These are phyloP conservation scores for Caracal caracal DNA, from an alignment of 2,113 vertebrate species.

Conservation along the genomic window DNA sequence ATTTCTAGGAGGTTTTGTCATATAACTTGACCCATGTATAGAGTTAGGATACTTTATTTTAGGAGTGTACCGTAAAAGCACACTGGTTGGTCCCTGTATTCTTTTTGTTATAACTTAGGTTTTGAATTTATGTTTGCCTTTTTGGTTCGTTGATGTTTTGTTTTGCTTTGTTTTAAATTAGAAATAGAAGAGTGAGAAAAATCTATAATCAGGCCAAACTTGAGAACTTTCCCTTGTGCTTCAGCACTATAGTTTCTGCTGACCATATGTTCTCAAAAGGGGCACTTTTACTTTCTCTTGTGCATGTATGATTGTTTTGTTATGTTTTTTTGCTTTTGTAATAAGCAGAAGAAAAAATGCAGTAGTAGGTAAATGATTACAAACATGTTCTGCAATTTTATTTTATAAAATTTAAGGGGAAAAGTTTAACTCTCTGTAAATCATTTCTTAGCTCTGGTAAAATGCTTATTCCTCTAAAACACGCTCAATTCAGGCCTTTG, in stretches of 20 bases:
- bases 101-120: slow-evolving; percentile 68
- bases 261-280: slow-evolving; percentile 68
- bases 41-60: slow-evolving; percentile 77
- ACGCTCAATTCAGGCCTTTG: slow-evolving; percentile 87
- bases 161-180: slow-evolving; percentile 70
- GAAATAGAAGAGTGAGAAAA: slow-evolving; percentile 77
- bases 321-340: slow-evolving; percentile 68
- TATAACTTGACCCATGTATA: slow-evolving; percentile 80
- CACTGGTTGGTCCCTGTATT: slow-evolving; percentile 82
- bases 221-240: slow-evolving; percentile 63
- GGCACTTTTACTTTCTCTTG: slow-evolving; percentile 73
- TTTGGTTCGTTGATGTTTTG: slow-evolving; percentile 30
- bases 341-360: slow-evolving; percentile 81
- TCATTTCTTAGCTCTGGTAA: slow-evolving; percentile 83
- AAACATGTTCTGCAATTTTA: slow-evolving; percentile 86
- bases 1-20: slow-evolving; percentile 66
- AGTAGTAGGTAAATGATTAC: slow-evolving; percentile 82
- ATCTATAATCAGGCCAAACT: slow-evolving; percentile 75
- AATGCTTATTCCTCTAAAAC: slow-evolving; percentile 82
- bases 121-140: slow-evolving; percentile 65
- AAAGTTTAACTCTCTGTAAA: slow-evolving; percentile 78
- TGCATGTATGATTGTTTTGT: background rate
- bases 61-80: slow-evolving; percentile 79
- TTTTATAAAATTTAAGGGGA: slow-evolving; percentile 80
- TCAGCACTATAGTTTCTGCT: slow-evolving; percentile 55